Evolutionary conservation across 2,888 invertebrate species (phyloP).

Genomic region (Acronicta leporina): DNA sequence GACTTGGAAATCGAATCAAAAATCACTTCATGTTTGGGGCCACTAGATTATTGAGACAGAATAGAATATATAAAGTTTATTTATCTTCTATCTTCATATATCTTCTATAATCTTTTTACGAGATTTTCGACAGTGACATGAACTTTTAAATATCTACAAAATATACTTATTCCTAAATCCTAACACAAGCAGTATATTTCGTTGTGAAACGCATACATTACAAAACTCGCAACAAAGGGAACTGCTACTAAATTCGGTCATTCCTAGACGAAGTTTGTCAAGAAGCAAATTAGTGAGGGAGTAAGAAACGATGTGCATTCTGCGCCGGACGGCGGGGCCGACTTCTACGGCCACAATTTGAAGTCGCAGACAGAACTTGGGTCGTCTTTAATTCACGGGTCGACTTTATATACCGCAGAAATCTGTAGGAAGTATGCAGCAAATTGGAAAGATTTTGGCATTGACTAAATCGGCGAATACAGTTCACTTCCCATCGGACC

Average conservation of each 20-base stretch:
- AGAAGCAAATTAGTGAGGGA: conserved; percentile 74
- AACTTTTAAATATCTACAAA: too few species aligned
- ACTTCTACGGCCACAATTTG: conserved; percentile 31
- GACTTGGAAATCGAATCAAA: too few species aligned
- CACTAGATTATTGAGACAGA: too few species aligned
- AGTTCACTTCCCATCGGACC: too few species aligned
- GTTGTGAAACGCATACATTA: conserved; percentile 53
- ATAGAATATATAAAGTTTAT: too few species aligned
- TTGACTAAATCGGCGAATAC: not conserved
- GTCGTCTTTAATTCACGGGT: conserved; percentile 15
- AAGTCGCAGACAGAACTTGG: conserved; percentile 17
- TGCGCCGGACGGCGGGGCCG: conserved; percentile 33
- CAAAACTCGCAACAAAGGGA: conserved; percentile 57
- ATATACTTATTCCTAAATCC: conserved; percentile 21
- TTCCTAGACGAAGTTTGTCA: conserved; percentile 71
- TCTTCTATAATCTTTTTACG: too few species aligned
- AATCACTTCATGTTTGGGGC: too few species aligned
- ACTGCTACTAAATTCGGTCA: conserved; percentile 65
- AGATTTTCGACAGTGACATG: too few species aligned
- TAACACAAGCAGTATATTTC: conserved; percentile 46
- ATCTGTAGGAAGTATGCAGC: not conserved
- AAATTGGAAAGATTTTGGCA: not conserved
- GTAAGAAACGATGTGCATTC: conserved; percentile 68
- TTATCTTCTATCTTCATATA: too few species aligned
- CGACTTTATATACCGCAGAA: not conserved